Percentiles rank a stretch among this genome's conserved stretches.
Evolutionary conservation across 2,888 invertebrate species (phyloP).

Genomic region (Philaethria dido): DNA sequence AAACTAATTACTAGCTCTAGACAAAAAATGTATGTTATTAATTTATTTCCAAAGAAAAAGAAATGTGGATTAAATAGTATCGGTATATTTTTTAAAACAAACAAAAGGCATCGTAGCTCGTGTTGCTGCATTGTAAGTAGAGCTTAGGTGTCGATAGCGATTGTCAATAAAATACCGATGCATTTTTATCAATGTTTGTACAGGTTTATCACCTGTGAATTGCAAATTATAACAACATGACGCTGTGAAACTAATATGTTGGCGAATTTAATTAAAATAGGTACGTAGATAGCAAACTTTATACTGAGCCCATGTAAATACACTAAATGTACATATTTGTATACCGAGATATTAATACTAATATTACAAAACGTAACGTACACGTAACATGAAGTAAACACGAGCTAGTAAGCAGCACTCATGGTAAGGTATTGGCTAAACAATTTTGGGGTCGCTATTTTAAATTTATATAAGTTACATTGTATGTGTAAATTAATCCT

Average conservation of each 20-base stretch:
- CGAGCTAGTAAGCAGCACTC: background rate
- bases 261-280: conserved; percentile 10
- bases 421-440: background rate
- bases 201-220: conserved; percentile 5
- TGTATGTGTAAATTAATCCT: background rate
- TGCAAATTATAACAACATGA: conserved; percentile 18
- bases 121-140: background rate
- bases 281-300: background rate
- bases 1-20: too few species aligned
- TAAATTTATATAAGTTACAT: background rate
- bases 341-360: background rate
- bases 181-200: conserved; percentile 16
- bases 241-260: background rate
- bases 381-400: background rate
- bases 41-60: too few species aligned
- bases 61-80: background rate
- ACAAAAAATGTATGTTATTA: too few species aligned
- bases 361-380: conserved; percentile 1
- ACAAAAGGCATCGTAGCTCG: background rate
- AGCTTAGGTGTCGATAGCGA: background rate
- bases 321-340: conserved; percentile 6
- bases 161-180: conserved; percentile 4
- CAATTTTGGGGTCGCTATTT: background rate
- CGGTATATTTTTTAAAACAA: background rate
- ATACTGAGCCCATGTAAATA: background rate